Percentiles rank a stretch among this genome's conserved stretches.
Conservation (phyloP, 2,113 vertebrate species). For the Dicaeum eximium region DNA sequence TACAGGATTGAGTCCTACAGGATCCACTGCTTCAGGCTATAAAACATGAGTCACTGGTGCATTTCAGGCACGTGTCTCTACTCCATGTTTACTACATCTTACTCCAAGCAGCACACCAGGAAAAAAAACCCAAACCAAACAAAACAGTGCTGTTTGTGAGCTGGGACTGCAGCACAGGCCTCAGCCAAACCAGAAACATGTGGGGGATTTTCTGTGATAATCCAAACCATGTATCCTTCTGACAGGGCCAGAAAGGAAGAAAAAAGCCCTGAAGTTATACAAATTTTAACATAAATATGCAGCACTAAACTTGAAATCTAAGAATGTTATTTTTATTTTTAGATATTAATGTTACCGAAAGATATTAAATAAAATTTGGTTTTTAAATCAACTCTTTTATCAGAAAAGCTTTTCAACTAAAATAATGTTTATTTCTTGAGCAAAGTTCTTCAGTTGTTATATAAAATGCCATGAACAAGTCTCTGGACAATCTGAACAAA, state of each 20-base stretch:
- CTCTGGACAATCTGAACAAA: neutral
- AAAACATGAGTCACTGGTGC: neutral
- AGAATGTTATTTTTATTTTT: neutral
- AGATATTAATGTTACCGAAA: neutral
- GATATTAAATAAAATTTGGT: neutral
- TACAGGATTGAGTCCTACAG: neutral
- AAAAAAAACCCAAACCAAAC: neutral
- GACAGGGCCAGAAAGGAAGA: neutral
- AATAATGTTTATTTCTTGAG: neutral
- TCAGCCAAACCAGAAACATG: neutral
- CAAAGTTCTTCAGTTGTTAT: neutral
- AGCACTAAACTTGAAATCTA: neutral
- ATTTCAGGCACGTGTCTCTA: neutral
- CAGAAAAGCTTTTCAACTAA: neutral
- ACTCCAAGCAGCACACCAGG: neutral
- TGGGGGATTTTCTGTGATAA: neutral
- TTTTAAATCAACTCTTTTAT: neutral
- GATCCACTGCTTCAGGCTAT: neutral
- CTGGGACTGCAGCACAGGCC: neutral
- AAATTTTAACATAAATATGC: neutral
- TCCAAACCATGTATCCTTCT: neutral
- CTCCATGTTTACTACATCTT: neutral
- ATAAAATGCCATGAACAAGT: neutral
- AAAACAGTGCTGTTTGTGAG: neutral
- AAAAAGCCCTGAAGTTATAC: neutral